Evolutionary conservation across 2,797 vertebrate genomes (phyloP), one percentile per base, ranked within the genome.

Genomic region (Phoebastria nigripes): DNA sequence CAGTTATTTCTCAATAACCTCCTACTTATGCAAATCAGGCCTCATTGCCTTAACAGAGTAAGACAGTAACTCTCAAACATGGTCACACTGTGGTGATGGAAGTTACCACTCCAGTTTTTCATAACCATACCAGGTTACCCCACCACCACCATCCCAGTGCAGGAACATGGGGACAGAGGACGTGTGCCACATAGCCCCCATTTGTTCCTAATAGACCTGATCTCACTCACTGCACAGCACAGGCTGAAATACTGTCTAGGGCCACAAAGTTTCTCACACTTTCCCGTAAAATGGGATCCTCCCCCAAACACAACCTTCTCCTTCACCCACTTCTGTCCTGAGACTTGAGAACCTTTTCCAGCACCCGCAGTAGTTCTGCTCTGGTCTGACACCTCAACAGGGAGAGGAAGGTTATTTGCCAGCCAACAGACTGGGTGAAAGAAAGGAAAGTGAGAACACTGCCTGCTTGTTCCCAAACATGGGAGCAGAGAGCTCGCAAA

Each of bases 111-210:
- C 15, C 25, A 10, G 3, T 39, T 83, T 82, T 59, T 55, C 42
- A 10, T 20, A 78, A 80, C 14, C 11, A 11, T 6, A 56, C 6
- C n/a, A 77, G 15, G 7, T 26, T 63, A 63, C 8, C 22, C 44
- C 35, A 73, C 15, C n/a, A 69, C 17, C 2, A 4, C 26, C 8
- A 74, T 13, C 35, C 51, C 11, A 63, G 19, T 55, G 18, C 18
- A 70, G 9, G 12, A 17, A 39, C 42, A 58, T 2, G 11, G 25
- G 35, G 25, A 51, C 3, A 49, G n/a, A 72, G 8, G 25, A 54
- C 1, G 15, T 12, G 13, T n/a, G 33, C n/a, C 35, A 87, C 44
- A 76, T 59, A 63, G 46, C 5, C 14, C 8, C 3, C 0, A 0
- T n/a, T 6, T 1, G 26, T 26, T 82, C 20, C 58, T 51, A 37